These are phyloP conservation scores for Drosophila truncata DNA, from an alignment of 1,140 invertebrate genomes.

Conservation along the genomic window DNA sequence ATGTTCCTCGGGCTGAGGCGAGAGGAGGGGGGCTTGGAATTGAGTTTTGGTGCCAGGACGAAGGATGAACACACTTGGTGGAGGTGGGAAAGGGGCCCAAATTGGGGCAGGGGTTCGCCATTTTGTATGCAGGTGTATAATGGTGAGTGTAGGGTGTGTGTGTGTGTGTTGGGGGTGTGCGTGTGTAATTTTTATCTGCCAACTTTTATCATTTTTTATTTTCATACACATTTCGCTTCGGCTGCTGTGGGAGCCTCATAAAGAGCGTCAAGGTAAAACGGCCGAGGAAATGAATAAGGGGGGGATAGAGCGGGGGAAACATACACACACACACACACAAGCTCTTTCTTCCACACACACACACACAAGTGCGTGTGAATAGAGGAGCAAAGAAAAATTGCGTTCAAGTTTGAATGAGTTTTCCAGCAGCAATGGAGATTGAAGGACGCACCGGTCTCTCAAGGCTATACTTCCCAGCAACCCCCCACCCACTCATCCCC, in stretches of 20 bases:
- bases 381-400: slow-evolving; percentile 70
- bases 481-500: background rate
- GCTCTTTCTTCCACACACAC: background rate
- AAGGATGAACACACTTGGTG: slow-evolving; percentile 29
- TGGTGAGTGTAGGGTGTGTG: slow-evolving; percentile 35
- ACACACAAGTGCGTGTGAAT: slow-evolving; percentile 31
- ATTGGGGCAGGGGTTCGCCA: slow-evolving; percentile 45
- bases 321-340: slow-evolving; percentile 17
- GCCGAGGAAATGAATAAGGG: slow-evolving; percentile 39
- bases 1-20: slow-evolving; percentile 23
- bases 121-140: slow-evolving; percentile 80
- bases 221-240: slow-evolving; percentile 72
- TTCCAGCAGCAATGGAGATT: slow-evolving; percentile 41
- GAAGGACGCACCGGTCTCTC: slow-evolving; percentile 51
- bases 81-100: background rate
- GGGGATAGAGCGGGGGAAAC: background rate
- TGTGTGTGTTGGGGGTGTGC: slow-evolving; percentile 28
- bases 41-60: slow-evolving; percentile 59
- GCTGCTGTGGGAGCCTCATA: slow-evolving; percentile 34
- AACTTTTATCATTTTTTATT: slow-evolving; percentile 84
- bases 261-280: slow-evolving; percentile 68
- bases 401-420: slow-evolving; percentile 79
- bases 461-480: slow-evolving; percentile 35
- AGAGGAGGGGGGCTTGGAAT: slow-evolving; percentile 44
- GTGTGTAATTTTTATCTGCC: slow-evolving; percentile 81